Evolutionary conservation across 2,888 invertebrate species (phyloP), one percentile per base, ranked within the genome.

Genomic region (Cistogaster globosa): DNA sequence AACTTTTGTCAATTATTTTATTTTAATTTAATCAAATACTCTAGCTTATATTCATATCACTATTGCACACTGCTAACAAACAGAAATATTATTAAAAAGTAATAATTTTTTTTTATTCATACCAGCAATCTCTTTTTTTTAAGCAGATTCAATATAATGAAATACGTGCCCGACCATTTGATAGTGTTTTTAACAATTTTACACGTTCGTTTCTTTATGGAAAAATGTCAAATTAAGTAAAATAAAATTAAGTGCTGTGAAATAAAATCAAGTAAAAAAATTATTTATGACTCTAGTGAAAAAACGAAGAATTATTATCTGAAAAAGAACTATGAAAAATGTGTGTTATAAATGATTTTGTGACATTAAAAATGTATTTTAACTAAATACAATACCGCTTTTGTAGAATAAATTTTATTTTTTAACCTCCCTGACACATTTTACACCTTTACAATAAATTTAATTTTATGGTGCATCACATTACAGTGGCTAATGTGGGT

Each of bases 131-230:
- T 32, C 32, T 32, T 60, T 26, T 18, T 32, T 60, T 26, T 18
- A 26, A 5, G 12, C 77, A 71, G 36, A 74, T 74, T 75, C 75
- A 75, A 81, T 72, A 84, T 74, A 84, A 81, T 84, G 68, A 77
- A 84, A 81, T 77, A 84, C 84, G 84, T 84, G 84, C 80, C 77
- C 68, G 42, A 77, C 81, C 76, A 69, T 55, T 77, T 74, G 84
- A 76, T 84, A 77, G 72, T 68, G 77, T 83, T 55, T 83, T 82
- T 83, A 65, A 55, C 60, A 60, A 74, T 74, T 76, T 75, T 69
- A 79, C 78, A 83, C 78, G 74, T 76, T 76, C 79, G 68, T 51
- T 57, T 74, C 57, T 67, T 84, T 69, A 77, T 77, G 72, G 57
- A 68, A 81, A 81, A 68, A 81, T 42, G 57, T 77, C 80, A 84